These are phyloP conservation scores for Ptychochromis oligacanthus DNA, from an alignment of 2,113 vertebrate genomes.

Conservation along the genomic window DNA sequence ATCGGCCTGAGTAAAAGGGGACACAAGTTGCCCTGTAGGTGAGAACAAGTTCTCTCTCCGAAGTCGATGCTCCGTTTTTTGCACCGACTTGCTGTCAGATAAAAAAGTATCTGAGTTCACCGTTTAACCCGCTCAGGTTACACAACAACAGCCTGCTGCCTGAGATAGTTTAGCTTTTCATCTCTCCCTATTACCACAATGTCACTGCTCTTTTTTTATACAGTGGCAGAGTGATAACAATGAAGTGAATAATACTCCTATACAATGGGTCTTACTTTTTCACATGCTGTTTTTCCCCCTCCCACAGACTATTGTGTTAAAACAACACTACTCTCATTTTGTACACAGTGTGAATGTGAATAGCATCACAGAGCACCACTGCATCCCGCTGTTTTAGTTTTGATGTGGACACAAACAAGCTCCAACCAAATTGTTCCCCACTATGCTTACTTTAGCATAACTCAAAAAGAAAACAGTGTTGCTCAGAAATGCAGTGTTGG, in stretches of 20 bases:
- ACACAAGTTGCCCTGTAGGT: conserved; percentile 48
- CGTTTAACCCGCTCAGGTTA: conserved; percentile 61
- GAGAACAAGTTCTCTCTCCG: conserved; percentile 40
- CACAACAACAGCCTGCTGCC: conserved; percentile 67
- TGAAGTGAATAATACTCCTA: conserved; percentile 71
- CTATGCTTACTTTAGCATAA: conserved; percentile 42
- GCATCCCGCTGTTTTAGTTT: conserved; percentile 62
- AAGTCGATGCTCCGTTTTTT: conserved; percentile 19
- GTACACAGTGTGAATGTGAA: conserved; percentile 73
- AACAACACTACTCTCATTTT: conserved; percentile 73
- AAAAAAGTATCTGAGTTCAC: conserved; percentile 45
- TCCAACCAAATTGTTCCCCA: conserved; percentile 48
- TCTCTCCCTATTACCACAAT: conserved; percentile 57
- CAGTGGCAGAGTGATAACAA: conserved; percentile 68
- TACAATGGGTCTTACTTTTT: conserved; percentile 75
- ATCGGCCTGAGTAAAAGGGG: conserved; percentile 59
- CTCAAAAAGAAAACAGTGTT: not conserved
- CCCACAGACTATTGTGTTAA: conserved; percentile 70
- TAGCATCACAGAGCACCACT: conserved; percentile 60
- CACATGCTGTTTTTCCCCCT: conserved; percentile 66
- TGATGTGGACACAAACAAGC: conserved; percentile 65
- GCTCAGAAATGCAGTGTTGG: not conserved
- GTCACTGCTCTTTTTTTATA: conserved; percentile 67
- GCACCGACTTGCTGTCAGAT: conserved; percentile 43
- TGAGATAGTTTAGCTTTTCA: conserved; percentile 63